These are phyloP conservation scores for Aplodontia rufa DNA, from an alignment of 2,113 vertebrate species.

Conservation along the genomic window DNA sequence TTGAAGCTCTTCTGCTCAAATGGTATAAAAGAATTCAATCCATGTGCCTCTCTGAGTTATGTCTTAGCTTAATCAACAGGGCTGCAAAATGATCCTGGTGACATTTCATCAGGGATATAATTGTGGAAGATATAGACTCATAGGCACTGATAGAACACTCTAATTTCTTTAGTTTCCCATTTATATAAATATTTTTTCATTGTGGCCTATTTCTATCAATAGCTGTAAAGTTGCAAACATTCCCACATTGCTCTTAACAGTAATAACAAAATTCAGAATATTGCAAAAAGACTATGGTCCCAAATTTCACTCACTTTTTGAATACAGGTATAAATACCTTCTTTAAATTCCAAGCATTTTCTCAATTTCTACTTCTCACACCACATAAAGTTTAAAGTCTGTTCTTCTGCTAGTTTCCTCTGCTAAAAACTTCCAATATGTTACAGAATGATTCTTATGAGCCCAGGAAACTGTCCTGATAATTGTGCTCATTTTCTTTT, in stretches of 20 bases:
- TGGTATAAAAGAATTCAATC: conserved; percentile 50
- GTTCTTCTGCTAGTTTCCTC: neutral
- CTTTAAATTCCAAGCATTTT: neutral
- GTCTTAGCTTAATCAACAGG: conserved; percentile 55
- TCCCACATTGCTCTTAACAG: neutral
- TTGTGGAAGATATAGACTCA: conserved; percentile 47
- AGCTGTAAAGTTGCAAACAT: neutral
- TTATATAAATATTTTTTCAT: conserved; percentile 57
- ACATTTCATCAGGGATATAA: conserved; percentile 52
- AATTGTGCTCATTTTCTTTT: neutral
- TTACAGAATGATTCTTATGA: neutral
- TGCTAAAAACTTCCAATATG: neutral
- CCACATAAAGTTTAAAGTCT: neutral
- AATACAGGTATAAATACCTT: neutral
- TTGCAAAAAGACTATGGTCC: neutral
- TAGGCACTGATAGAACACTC: neutral
- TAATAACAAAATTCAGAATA: conserved; percentile 4
- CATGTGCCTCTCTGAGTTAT: conserved; percentile 46
- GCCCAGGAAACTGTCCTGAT: neutral
- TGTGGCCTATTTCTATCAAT: neutral
- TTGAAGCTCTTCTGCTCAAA: conserved; percentile 37
- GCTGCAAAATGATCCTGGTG: conserved; percentile 39
- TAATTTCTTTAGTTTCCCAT: conserved; percentile 33
- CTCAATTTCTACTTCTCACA: neutral
- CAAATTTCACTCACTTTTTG: neutral